Evolutionary conservation across 2,113 vertebrate species (phyloP).

Genomic region (Syngnathus floridae): DNA sequence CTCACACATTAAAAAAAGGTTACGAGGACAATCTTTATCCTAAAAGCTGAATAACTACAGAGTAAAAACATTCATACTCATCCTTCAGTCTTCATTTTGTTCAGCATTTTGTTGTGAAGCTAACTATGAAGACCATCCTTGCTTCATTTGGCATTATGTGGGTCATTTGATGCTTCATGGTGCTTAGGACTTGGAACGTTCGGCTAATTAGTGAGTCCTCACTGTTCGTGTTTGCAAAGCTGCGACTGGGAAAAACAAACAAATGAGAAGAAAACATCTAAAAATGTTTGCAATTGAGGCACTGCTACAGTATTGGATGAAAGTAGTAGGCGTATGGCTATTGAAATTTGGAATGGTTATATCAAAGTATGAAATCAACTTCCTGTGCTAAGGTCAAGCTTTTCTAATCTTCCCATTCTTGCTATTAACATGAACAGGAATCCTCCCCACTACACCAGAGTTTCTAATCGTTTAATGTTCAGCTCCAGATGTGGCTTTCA

Average conservation of each 20-base stretch:
- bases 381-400: slow-evolving; percentile 8
- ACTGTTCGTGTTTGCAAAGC: background rate
- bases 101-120: background rate
- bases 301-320: no score
- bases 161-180: background rate
- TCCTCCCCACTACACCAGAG: background rate
- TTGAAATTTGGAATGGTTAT: no score
- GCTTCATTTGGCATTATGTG: background rate
- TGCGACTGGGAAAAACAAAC: no score
- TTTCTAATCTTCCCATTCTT: slow-evolving; percentile 8
- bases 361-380: background rate
- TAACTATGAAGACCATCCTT: background rate
- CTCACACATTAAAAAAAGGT: background rate
- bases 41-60: background rate
- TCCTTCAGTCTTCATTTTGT: background rate
- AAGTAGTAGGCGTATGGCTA: no score
- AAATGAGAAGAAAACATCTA: background rate
- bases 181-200: background rate
- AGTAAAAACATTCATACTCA: background rate
- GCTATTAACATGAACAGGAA: slow-evolving; percentile 7
- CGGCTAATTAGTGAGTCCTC: background rate
- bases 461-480: slow-evolving; percentile 8
- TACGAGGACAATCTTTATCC: background rate
- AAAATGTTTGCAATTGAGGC: background rate
- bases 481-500: slow-evolving; percentile 13